A percentile compares a stretch with the other conserved stretches of the same genome.
These are phyloP conservation scores for Diogma glabrata DNA, from an alignment of 2,888 invertebrate species.

Conservation along the genomic window DNA sequence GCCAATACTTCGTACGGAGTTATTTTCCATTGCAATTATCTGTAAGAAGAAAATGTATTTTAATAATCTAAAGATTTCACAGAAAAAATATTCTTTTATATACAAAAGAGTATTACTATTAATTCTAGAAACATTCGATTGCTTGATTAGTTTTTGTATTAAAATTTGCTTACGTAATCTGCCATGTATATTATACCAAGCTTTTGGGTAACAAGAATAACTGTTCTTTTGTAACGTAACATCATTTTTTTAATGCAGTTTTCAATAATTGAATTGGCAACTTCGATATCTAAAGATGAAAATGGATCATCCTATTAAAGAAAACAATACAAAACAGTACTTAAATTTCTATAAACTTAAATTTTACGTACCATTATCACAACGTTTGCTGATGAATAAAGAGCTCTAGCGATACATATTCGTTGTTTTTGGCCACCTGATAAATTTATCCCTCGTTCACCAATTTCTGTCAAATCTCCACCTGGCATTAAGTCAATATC, in stretches of 20 bases:
- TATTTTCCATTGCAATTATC: slow-evolving; percentile 66
- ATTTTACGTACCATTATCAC: slow-evolving; percentile 48
- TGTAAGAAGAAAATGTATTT: too few relatives aligned
- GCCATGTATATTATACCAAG: slow-evolving; percentile 61
- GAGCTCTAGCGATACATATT: slow-evolving; percentile 64
- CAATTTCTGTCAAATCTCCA: slow-evolving; percentile 61
- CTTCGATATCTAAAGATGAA: slow-evolving; percentile 66
- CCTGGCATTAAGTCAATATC: slow-evolving; percentile 65
- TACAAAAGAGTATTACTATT: too few relatives aligned
- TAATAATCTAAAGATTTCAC: too few relatives aligned
- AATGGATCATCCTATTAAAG: slow-evolving; percentile 59
- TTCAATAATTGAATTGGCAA: slow-evolving; percentile 63
- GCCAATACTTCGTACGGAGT: slow-evolving; percentile 52
- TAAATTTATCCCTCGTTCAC: slow-evolving; percentile 64
- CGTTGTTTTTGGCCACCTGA: slow-evolving; percentile 76
- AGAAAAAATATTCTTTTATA: too few relatives aligned
- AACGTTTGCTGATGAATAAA: slow-evolving; percentile 64
- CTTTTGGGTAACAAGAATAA: slow-evolving; percentile 66
- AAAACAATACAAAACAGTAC: slow-evolving; percentile 11
- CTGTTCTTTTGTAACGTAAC: slow-evolving; percentile 52
- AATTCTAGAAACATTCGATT: too few relatives aligned
- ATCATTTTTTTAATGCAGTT: slow-evolving; percentile 56
- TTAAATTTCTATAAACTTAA: slow-evolving; percentile 1
- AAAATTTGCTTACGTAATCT: slow-evolving; percentile 49
- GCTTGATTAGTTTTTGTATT: too few relatives aligned